Conservation (phyloP, 2,797 vertebrate species). For the Halcyon badia region DNA sequence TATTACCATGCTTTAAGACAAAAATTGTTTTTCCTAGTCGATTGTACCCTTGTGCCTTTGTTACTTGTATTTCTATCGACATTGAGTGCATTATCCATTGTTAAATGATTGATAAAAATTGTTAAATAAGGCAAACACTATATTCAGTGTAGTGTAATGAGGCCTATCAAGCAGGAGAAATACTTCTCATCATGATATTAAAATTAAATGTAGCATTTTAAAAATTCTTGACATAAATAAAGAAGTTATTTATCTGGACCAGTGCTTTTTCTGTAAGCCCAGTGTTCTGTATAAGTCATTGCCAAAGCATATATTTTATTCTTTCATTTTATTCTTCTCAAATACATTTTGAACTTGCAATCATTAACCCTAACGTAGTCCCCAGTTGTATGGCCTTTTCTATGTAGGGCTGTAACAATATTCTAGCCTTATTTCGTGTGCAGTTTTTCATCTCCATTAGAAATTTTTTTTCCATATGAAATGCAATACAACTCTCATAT, state of each 20-base stretch:
- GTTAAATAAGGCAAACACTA: constrained; percentile 84
- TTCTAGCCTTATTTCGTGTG: not conserved
- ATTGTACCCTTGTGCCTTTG: constrained; percentile 45
- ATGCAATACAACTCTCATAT: not conserved
- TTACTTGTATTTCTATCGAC: constrained; percentile 51
- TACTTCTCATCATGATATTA: constrained; percentile 79
- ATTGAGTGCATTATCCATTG: constrained; percentile 59
- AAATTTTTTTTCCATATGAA: not conserved
- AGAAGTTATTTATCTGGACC: constrained; percentile 81
- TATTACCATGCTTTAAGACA: not conserved
- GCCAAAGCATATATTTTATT: constrained; percentile 78
- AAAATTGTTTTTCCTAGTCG: constrained; percentile 46
- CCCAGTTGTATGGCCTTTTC: not conserved
- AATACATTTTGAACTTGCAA: constrained; percentile 57
- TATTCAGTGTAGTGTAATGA: constrained; percentile 78
- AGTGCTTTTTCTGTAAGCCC: constrained; percentile 78
- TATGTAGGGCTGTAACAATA: not conserved
- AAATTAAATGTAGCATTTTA: constrained; percentile 85
- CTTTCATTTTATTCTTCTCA: constrained; percentile 59
- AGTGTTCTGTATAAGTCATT: constrained; percentile 82
- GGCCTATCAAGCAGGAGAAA: constrained; percentile 71
- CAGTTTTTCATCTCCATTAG: not conserved
- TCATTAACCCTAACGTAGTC: constrained; percentile 65
- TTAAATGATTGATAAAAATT: constrained; percentile 83
- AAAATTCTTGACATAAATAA: constrained; percentile 81